A percentile compares a stretch with the other conserved stretches of the same genome.
phyloP scores from a whole-genome alignment of 2,113 vertebrate species.

The Castor canadensis region DNA sequence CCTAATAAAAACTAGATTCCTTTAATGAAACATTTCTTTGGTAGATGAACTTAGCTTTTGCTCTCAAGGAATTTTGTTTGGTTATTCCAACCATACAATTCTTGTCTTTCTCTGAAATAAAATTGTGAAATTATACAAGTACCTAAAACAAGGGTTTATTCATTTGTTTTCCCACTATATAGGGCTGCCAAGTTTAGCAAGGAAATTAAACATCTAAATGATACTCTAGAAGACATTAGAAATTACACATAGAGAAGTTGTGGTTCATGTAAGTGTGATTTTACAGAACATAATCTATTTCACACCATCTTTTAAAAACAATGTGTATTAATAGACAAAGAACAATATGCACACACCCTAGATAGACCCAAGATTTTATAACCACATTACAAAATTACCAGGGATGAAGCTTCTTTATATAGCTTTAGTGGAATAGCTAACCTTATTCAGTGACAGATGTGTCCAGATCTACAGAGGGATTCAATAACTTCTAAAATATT shows the following conservation, averaged over 20 bases:
- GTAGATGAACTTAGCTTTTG: background rate
- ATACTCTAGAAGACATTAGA: conserved; percentile 3
- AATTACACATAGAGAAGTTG: background rate
- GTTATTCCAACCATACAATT: background rate
- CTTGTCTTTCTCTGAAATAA: background rate
- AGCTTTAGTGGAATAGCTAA: background rate
- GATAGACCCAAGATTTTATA: conserved; percentile 15
- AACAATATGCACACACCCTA: background rate
- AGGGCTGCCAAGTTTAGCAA: background rate
- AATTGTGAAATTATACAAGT: background rate
- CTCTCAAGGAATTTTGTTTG: background rate
- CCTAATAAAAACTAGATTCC: background rate
- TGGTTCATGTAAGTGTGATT: background rate
- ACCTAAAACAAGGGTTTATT: background rate
- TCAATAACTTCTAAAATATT: background rate
- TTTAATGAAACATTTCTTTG: background rate
- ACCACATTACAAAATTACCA: background rate
- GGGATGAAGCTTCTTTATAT: background rate
- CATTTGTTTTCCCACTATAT: background rate
- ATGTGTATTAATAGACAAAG: background rate
- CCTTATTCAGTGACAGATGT: background rate
- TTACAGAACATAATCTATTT: background rate
- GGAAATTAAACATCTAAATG: background rate
- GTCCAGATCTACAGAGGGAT: background rate
- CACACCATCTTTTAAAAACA: background rate